Conservation (phyloP, 2,797 vertebrate genomes). For the Argyrosomus regius region DNA sequence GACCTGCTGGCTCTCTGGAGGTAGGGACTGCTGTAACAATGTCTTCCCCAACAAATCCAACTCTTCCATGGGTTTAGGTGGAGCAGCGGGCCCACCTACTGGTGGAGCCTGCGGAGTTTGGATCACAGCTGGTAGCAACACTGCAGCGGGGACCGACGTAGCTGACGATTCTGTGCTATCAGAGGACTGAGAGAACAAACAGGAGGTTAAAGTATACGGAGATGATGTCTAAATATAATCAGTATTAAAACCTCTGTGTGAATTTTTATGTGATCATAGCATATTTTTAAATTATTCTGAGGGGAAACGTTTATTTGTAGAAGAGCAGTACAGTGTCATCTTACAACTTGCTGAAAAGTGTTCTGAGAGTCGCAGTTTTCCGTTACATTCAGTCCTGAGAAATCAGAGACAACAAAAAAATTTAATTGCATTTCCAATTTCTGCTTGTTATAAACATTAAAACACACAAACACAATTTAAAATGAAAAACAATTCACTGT, state of each 20-base stretch:
- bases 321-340: background rate
- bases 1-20: conserved; percentile 93
- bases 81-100: conserved; percentile 54
- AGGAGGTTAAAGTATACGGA: background rate
- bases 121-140: conserved; percentile 76
- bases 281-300: background rate
- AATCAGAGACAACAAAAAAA: conserved; percentile 29
- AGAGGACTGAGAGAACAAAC: conserved; percentile 82
- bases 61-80: conserved; percentile 90
- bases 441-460: background rate
- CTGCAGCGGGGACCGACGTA: conserved; percentile 49
- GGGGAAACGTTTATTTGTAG: background rate
- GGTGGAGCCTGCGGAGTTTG: conserved; percentile 50
- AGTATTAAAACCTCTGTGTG: background rate
- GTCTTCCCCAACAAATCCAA: conserved; percentile 95
- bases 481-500: background rate
- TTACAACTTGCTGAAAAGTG: conserved; percentile 85
- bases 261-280: too few relatives aligned
- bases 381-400: conserved; percentile 88
- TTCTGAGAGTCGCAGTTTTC: conserved; percentile 83
- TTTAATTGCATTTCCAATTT: background rate
- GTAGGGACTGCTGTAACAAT: conserved; percentile 93
- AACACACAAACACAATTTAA: too few relatives aligned
- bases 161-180: conserved; percentile 81
- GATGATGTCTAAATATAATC: background rate